Percentiles rank a stretch among this genome's conserved stretches.
These are phyloP conservation scores for Prorops nasuta DNA, from an alignment of 1,140 invertebrate species.

Conservation along the genomic window DNA sequence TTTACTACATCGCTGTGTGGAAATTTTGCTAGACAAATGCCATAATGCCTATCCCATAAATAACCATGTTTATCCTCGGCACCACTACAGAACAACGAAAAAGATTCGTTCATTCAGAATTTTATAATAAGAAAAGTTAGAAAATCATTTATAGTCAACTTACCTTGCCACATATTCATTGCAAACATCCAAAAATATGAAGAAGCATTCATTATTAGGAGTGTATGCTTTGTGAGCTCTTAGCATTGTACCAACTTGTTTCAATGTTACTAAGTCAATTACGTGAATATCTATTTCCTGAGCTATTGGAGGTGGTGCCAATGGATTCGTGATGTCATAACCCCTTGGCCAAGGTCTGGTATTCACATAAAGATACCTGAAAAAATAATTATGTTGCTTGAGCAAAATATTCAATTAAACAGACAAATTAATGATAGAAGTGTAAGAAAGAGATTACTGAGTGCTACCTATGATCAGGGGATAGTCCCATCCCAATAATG, in stretches of 20 bases:
- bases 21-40: constrained; percentile 73
- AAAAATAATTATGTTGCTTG: constrained; percentile 31
- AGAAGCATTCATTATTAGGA: constrained; percentile 85
- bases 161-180: constrained; percentile 85
- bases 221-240: constrained; percentile 83
- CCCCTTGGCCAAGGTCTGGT: constrained; percentile 81
- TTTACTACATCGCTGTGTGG: constrained; percentile 84
- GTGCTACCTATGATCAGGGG: constrained; percentile 76
- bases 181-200: constrained; percentile 85
- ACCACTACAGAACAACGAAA: constrained; percentile 63
- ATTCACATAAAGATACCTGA: constrained; percentile 82
- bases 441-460: neutral
- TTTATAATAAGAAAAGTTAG: constrained; percentile 2
- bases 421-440: neutral
- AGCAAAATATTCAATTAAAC: neutral
- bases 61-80: constrained; percentile 85
- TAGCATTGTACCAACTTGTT: constrained; percentile 80
- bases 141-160: constrained; percentile 27
- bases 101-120: constrained; percentile 10
- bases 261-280: constrained; percentile 78
- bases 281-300: constrained; percentile 90
- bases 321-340: constrained; percentile 74
- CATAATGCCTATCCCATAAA: constrained; percentile 85
- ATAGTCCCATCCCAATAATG: constrained; percentile 86
- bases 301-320: constrained; percentile 84